Conservation (phyloP, 2,888 invertebrate genomes). For the Matsumyia berberina region DNA sequence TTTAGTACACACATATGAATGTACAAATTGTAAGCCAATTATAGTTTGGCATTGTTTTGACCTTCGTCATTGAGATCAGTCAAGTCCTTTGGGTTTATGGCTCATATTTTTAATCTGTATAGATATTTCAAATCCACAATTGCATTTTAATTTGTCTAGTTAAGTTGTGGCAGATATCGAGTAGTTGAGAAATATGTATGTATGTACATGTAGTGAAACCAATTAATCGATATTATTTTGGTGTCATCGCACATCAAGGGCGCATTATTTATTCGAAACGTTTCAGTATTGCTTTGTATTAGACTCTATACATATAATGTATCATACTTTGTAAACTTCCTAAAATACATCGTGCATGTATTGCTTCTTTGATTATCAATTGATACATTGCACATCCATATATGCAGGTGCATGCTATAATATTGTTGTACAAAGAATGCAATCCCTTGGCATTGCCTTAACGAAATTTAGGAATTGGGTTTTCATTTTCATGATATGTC, state of each 20-base stretch:
- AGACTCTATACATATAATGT: neutral
- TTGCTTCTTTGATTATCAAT: slow-evolving; percentile 48
- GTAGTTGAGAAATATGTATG: neutral
- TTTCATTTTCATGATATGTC: neutral
- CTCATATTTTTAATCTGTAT: too few relatives aligned
- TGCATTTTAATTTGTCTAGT: too few relatives aligned
- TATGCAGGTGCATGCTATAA: neutral
- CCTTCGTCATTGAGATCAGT: slow-evolving; percentile 23
- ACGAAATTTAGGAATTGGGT: neutral
- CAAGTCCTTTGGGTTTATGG: neutral
- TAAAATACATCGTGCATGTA: slow-evolving; percentile 33
- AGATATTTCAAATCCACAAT: too few relatives aligned
- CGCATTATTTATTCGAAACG: slow-evolving; percentile 30
- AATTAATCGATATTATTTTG: slow-evolving; percentile 10
- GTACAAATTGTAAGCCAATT: slow-evolving; percentile 44
- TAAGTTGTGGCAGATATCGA: neutral
- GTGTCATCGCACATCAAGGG: slow-evolving; percentile 8
- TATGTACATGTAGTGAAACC: neutral
- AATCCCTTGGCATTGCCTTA: neutral
- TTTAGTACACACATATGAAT: neutral
- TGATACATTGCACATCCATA: neutral
- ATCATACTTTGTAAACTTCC: slow-evolving; percentile 12
- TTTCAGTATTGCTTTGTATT: slow-evolving; percentile 30
- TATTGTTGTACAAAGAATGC: slow-evolving; percentile 9
- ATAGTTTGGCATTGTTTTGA: slow-evolving; percentile 2